phyloP scores from a whole-genome alignment of 2,888 invertebrate species.

The Limenitis camilla region DNA sequence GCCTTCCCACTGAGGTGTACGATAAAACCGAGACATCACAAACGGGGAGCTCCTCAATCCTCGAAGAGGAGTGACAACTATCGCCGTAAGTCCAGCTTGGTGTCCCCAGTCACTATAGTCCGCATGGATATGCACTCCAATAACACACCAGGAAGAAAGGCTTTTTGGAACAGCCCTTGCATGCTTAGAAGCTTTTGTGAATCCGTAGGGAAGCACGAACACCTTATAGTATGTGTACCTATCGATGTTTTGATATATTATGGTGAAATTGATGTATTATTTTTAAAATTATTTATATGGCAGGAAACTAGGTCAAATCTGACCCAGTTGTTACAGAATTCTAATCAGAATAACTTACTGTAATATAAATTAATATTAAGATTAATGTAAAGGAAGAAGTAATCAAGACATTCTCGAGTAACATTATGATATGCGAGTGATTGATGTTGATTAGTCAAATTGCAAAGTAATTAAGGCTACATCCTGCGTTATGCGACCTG shows the following conservation, averaged over 20 bases:
- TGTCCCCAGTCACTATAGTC: conserved; percentile 66
- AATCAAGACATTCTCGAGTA: background rate
- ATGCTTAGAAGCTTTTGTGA: conserved; percentile 71
- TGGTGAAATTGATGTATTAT: conserved; percentile 11
- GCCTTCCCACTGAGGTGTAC: conserved; percentile 61
- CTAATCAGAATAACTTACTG: background rate
- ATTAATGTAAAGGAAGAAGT: background rate
- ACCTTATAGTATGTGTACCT: conserved; percentile 50
- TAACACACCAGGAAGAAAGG: conserved; percentile 51
- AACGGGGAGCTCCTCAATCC: conserved; percentile 40
- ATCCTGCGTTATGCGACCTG: conserved; percentile 4
- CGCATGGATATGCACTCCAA: conserved; percentile 63
- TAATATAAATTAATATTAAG: background rate
- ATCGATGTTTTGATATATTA: conserved; percentile 36
- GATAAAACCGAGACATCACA: conserved; percentile 43
- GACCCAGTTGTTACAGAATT: background rate
- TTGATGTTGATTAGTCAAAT: conserved; percentile 9
- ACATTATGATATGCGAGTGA: background rate
- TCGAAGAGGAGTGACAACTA: conserved; percentile 62
- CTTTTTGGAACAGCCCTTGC: conserved; percentile 66
- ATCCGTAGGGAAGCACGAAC: conserved; percentile 58
- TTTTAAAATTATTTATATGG: conserved; percentile 1
- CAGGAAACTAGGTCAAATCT: background rate
- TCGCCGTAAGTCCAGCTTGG: conserved; percentile 63
- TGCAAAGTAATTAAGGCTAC: conserved; percentile 5